phyloP scores from a whole-genome alignment of 2,113 vertebrate species.

The Xiphophorus maculatus region DNA sequence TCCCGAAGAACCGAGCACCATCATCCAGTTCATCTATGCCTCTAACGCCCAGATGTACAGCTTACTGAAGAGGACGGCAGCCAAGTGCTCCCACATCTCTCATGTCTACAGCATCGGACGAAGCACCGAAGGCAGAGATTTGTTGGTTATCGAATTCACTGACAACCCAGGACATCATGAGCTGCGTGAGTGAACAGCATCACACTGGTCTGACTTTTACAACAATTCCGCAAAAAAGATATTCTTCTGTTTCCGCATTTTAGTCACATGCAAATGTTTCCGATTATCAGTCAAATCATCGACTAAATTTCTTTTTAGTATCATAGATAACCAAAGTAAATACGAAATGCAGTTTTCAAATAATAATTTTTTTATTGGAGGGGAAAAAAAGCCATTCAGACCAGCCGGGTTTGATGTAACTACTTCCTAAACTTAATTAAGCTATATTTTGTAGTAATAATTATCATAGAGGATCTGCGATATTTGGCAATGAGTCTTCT shows the following conservation, averaged over 20 bases:
- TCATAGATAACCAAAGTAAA: too few relatives aligned
- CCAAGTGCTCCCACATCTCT: constrained; percentile 88
- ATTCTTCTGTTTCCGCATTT: background rate
- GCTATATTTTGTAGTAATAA: background rate
- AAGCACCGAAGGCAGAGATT: constrained; percentile 90
- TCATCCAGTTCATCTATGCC: constrained; percentile 90
- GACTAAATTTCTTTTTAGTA: too few relatives aligned
- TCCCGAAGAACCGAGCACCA: constrained; percentile 81
- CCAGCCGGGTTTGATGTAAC: too few relatives aligned
- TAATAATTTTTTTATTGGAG: too few relatives aligned
- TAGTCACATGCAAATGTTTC: background rate
- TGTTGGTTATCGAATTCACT: constrained; percentile 94
- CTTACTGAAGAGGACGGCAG: constrained; percentile 86
- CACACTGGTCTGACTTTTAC: background rate
- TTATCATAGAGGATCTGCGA: background rate
- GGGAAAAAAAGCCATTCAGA: too few relatives aligned
- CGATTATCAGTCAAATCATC: too few relatives aligned
- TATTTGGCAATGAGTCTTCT: background rate
- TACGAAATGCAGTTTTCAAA: too few relatives aligned
- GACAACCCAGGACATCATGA: constrained; percentile 92
- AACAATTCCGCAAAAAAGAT: background rate
- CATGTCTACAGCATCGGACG: constrained; percentile 93
- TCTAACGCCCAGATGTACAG: constrained; percentile 90
- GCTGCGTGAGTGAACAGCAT: constrained; percentile 83
- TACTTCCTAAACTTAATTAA: background rate